Base-by-base conservation (phyloP, 1,140 invertebrate species). In the Lepidurus packardi region DNA sequence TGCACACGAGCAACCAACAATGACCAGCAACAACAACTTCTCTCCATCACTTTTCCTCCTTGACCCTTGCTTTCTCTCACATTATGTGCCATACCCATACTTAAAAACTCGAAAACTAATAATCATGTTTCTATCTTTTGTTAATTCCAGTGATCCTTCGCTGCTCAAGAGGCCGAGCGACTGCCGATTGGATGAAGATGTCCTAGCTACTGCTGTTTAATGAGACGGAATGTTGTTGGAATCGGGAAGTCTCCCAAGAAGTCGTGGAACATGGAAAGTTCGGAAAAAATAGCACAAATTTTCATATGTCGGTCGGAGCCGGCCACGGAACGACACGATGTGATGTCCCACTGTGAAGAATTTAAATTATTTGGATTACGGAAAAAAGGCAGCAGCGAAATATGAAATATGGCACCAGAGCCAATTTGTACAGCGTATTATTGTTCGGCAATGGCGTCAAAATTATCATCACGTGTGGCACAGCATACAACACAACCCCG, bases 171-270 rank as follows among this genome's bases (percentile, higher is more conserved):
- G 53, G 53, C 53, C 53, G 21, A 65, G 53, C 53, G 53, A 65
- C 53, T 65, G 53, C 53, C 53, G 53, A 16, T 65, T 65, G n/a
- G 53, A 65, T 65, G 53, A 65, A 65, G 53, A 65, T 65, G 53
- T 65, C 21, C 53, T 65, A 65, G 53, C 53, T 21, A 65, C 53
- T 65, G 53, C 53, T 65, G 53, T 65, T 21, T 65, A 65, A 65
- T 11, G 21, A 65, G 53, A 21, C 21, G 53, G 13, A 65, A 9
- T 65, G 53, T 13, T n/a, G 21, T 13, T n/a, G 21, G 53, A 13
- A 65, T 65, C 13, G 53, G 45, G 53, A 7, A 65, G 53, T 21
- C 21, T 65, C 21, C 6, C 53, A 13, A 34, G 34, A 65, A 65
- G 53, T 65, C 53, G 6, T 9, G 53, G 21, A 21, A 65, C 53